Percentiles rank a stretch among this genome's conserved stretches.
phyloP scores from a whole-genome alignment of 2,113 vertebrate genomes.

The Amphiprion percula region DNA sequence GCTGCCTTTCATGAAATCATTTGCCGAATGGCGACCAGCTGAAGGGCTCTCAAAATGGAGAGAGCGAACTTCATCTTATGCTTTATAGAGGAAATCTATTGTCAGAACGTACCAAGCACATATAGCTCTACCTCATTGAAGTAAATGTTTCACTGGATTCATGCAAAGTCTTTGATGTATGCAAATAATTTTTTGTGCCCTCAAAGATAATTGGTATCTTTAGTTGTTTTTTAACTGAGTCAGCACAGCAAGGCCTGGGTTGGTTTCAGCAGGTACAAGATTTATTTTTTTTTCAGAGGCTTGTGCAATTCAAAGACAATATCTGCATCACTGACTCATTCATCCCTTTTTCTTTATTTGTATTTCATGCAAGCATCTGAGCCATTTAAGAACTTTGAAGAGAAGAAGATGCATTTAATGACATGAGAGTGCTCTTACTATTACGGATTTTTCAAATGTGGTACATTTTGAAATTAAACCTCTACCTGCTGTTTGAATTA shows the following conservation, averaged over 20 bases:
- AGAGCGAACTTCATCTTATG: constrained; percentile 57
- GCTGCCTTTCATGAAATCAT: constrained; percentile 43
- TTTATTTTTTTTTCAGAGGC: constrained; percentile 24
- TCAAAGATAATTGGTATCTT: constrained; percentile 17
- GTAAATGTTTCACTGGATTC: constrained; percentile 6
- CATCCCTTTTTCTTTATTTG: constrained; percentile 14
- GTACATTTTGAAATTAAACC: constrained; percentile 13
- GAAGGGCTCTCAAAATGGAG: constrained; percentile 75
- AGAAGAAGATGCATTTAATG: constrained; percentile 9
- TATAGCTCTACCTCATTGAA: constrained; percentile 18
- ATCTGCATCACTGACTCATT: constrained; percentile 48
- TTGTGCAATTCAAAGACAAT: constrained; percentile 35
- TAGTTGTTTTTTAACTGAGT: constrained; percentile 22
- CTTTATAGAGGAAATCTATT: constrained; percentile 31
- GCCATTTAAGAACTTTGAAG: constrained; percentile 36
- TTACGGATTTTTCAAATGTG: constrained; percentile 9
- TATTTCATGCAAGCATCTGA: constrained; percentile 18
- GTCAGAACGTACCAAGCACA: constrained; percentile 24
- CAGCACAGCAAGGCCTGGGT: constrained; percentile 26
- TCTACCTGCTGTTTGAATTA: not conserved
- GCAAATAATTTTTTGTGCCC: constrained; percentile 22
- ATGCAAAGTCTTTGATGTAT: constrained; percentile 30
- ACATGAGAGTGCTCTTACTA: not conserved
- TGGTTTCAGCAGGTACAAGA: constrained; percentile 29
- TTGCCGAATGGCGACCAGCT: constrained; percentile 69